Conservation (phyloP, 2,888 invertebrate species). For the Scotopteryx bipunctaria region DNA sequence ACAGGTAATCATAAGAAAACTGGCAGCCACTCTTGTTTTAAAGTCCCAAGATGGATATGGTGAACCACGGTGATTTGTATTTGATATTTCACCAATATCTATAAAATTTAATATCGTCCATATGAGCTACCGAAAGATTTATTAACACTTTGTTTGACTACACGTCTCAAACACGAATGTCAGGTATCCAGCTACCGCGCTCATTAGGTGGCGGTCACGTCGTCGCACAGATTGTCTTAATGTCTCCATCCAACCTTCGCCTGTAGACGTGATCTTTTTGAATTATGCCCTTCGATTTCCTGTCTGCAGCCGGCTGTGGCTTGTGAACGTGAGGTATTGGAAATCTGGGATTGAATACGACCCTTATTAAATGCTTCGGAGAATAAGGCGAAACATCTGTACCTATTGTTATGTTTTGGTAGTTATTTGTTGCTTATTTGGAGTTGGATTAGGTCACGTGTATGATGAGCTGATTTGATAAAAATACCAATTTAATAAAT, state of each 20-base stretch:
- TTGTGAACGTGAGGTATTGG: constrained; percentile 22
- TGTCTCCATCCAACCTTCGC: constrained; percentile 32
- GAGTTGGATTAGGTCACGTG: too few relatives aligned
- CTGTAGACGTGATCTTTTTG: constrained; percentile 39
- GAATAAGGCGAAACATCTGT: neutral
- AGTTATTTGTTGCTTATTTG: neutral
- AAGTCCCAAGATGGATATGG: too few relatives aligned
- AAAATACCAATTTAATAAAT: too few relatives aligned
- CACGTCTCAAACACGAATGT: neutral
- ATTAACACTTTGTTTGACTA: neutral
- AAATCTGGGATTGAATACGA: constrained; percentile 5
- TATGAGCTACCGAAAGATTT: too few relatives aligned
- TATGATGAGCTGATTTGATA: too few relatives aligned
- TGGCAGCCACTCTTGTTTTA: too few relatives aligned
- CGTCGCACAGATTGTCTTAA: constrained; percentile 41
- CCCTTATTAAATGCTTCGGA: constrained; percentile 3
- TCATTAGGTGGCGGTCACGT: constrained; percentile 38
- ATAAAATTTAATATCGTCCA: too few relatives aligned
- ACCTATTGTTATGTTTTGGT: neutral
- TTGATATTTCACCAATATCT: too few relatives aligned
- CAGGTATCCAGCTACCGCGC: constrained; percentile 21
- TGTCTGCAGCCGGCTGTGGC: constrained; percentile 22
- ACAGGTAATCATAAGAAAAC: too few relatives aligned
- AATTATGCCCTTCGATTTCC: constrained; percentile 41
- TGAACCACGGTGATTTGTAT: too few relatives aligned